These are phyloP conservation scores for Oconnorella tubifera DNA, from an alignment of 2,888 invertebrate species.

Conservation along the genomic window DNA sequence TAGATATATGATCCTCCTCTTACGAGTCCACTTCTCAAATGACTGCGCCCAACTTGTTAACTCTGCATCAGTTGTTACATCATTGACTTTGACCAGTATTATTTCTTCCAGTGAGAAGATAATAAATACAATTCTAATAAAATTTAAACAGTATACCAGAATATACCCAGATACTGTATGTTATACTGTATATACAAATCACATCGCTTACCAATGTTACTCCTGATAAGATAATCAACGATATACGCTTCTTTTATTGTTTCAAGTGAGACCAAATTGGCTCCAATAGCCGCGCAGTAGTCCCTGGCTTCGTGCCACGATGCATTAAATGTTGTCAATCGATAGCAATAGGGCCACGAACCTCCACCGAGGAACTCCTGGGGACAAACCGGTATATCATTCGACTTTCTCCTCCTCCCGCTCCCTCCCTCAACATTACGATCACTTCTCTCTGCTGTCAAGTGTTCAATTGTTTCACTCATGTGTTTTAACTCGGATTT, in stretches of 20 bases:
- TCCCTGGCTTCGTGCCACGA: conserved; percentile 47
- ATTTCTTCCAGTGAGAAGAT: too few species aligned
- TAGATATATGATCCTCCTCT: too few species aligned
- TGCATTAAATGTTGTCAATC: conserved; percentile 46
- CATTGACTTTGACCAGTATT: too few species aligned
- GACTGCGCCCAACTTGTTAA: too few species aligned
- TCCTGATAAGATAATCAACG: conserved; percentile 44
- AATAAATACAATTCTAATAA: too few species aligned
- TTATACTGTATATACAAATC: too few species aligned
- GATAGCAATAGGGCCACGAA: conserved; percentile 44
- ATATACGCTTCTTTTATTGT: conserved; percentile 45
- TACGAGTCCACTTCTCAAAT: too few species aligned
- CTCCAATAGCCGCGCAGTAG: conserved; percentile 44
- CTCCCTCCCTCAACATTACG: too few species aligned
- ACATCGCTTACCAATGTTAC: conserved; percentile 41
- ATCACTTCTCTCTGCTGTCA: conserved; percentile 18
- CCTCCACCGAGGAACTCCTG: conserved; percentile 40
- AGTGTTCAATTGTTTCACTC: conserved; percentile 17
- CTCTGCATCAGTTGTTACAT: too few species aligned
- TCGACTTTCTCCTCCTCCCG: conserved; percentile 3
- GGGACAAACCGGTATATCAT: conserved; percentile 36
- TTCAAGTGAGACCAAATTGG: conserved; percentile 42
- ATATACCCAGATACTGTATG: too few species aligned
- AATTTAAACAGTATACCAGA: too few species aligned
- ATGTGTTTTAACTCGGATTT: conserved; percentile 28